Base-by-base conservation (phyloP, 1,140 invertebrate genomes). In the Zaprionus tsacasi region DNA sequence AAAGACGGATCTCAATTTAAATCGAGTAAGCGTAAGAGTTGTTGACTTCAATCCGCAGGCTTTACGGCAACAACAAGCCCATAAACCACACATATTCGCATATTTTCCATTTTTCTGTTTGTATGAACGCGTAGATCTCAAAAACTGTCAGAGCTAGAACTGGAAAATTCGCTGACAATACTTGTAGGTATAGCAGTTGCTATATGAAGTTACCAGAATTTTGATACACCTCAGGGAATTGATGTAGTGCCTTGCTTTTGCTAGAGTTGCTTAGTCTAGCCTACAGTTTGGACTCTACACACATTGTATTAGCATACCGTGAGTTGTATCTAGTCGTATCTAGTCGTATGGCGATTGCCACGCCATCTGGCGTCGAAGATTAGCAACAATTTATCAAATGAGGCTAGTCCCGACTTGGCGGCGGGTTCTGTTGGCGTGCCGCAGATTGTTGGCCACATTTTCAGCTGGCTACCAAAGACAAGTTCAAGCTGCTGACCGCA, bases 341-440 rank as follows among this genome's bases (percentile, higher is more conserved):
- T 27, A 4, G 33, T 55, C 25, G n/a, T 21, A 21, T 21, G 2
- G 35, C 55, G 64, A 66, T 56, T 54, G 25, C 35, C 13, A 54
- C 21, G 21, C 27, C 67, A 74, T 69, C 71, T 61, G 66, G 50
- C 48, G 71, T 56, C 43, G 13, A 35, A 69, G 57, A 75, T 75
- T 75, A 70, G 60, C 67, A 70, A 55, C 68, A 70, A 75, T 75
- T 75, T 75, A 75, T 64, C 68, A 75, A 75, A 65, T 75, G 57
- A n/a, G 36, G 12, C 21, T 54, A 54, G 50, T 36, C 55, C 17
- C 33, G 52, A 35, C 40, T 15, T 63, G 36, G 27, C 27, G 38
- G 48, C 27, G 38, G 48, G 21, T 11, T 30, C 43, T 12, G 13
- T 21, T 59, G 72, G 67, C 68, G 54, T 65, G 72, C 72, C 72